Conservation (phyloP, 2,888 invertebrate species). For the Mesochorus sp. region DNA sequence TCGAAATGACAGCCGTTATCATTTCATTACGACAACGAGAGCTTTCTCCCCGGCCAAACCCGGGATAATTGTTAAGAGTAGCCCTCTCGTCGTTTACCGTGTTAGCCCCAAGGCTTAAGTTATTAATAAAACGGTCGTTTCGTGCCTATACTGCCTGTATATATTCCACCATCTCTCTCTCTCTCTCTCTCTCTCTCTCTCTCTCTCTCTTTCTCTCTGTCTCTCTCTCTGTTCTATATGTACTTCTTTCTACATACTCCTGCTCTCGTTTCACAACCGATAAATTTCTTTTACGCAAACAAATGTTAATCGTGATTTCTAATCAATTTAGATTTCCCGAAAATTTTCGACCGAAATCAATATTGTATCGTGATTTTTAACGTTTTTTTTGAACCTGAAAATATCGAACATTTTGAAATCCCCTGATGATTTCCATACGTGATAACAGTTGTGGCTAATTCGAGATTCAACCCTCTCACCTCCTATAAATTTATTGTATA, state of each 20-base stretch:
- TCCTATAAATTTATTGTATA: no score
- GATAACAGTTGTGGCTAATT: constrained; percentile 81
- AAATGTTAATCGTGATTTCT: no score
- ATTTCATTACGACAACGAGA: constrained; percentile 72
- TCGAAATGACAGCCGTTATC: constrained; percentile 72
- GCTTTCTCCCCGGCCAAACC: constrained; percentile 64
- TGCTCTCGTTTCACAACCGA: no score
- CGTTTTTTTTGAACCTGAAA: no score
- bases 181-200: constrained; percentile 3
- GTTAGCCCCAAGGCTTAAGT: constrained; percentile 74
- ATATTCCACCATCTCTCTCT: not conserved
- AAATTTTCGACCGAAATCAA: no score
- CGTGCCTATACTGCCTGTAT: constrained; percentile 43
- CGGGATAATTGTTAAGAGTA: constrained; percentile 78
- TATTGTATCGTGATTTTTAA: no score
- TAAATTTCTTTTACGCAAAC: no score
- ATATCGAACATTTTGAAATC: not conserved
- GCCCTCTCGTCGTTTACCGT: constrained; percentile 65
- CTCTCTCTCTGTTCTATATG: not conserved
- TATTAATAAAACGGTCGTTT: constrained; percentile 77
- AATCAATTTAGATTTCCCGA: no score
- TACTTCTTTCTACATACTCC: not conserved
- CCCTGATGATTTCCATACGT: constrained; percentile 69
- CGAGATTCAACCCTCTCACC: constrained; percentile 48
- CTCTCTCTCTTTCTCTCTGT: not conserved